Percentiles rank a stretch among this genome's conserved stretches.
Evolutionary conservation across 2,888 invertebrate species (phyloP).

Genomic region (Phragmatobia fuliginosa): DNA sequence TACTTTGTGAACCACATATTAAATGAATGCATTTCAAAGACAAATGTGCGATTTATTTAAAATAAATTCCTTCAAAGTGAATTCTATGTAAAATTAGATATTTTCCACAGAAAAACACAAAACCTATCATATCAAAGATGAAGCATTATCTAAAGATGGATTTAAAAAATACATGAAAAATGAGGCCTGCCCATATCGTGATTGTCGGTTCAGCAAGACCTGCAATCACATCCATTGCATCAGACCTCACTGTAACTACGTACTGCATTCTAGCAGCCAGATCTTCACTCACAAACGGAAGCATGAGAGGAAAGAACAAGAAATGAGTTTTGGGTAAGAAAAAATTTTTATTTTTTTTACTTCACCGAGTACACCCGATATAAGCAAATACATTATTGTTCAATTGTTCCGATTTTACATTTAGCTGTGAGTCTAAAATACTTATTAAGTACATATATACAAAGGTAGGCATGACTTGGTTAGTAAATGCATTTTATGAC

Average conservation of each 20-base stretch:
- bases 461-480: constrained; percentile 7
- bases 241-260: constrained; percentile 97
- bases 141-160: constrained; percentile 97
- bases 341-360: not conserved
- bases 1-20: not conserved
- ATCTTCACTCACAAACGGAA: constrained; percentile 98
- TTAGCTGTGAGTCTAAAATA: not conserved
- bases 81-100: not conserved
- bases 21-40: not conserved
- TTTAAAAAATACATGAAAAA: constrained; percentile 99
- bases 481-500: constrained; percentile 13
- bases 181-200: constrained; percentile 96
- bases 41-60: not conserved
- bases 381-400: not conserved
- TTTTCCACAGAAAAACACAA: constrained; percentile 96
- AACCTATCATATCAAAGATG: constrained; percentile 98
- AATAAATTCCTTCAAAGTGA: not conserved
- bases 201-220: constrained; percentile 96
- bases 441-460: not conserved
- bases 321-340: constrained; percentile 93
- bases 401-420: not conserved
- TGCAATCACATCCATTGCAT: constrained; percentile 99
- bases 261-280: constrained; percentile 98
- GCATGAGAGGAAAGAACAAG: constrained; percentile 97
- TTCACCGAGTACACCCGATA: too few species aligned